Evolutionary conservation across 2,797 vertebrate genomes (phyloP), one percentile per base, ranked within the genome.

Genomic region (Distichodus sexfasciatus): DNA sequence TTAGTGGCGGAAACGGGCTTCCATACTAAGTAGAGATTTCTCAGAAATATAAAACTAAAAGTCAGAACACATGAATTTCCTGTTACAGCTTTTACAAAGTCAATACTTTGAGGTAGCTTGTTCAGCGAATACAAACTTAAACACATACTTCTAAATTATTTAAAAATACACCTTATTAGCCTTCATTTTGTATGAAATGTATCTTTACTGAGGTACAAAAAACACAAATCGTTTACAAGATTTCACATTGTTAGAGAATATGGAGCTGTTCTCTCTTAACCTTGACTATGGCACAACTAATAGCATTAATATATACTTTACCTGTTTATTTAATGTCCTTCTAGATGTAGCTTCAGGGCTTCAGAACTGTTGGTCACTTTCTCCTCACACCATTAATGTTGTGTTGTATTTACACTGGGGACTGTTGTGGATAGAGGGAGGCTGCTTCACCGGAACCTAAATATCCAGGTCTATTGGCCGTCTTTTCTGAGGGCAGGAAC

Each of bases 341-440:
- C 28, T 43, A 1, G 54, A 23, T 7, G 26, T 23, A 19, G 28
- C 11, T 31, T 29, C 3, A 53, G 51, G 11, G 15, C 26, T 11
- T 38, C 9, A 15, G 4, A 50, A 51, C 15, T 1, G 50, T 29
- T 26, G 11, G 19, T 44, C n/a, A 59, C 21, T 65, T 50, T 65
- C 26, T 46, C 14, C 63, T 57, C 17, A 19, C 17, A 51, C 3
- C 1, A 41, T 43, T 19, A 24, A n/a, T 38, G n/a, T 46, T 40
- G 24, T 33, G 19, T 47, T 46, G 21, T 61, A n/a, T 69, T 76
- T 48, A 65, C 47, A 61, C 28, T 33, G 31, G 15, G 19, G 19
- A 38, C 58, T 59, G 58, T 29, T 54, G 61, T 65, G 71, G 21
- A 21, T n/a, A 35, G n/a, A 48, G 14, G 10, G 23, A 23, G 9